These are phyloP conservation scores for Lomographa bimaculata DNA, from an alignment of 2,888 invertebrate species.

Conservation along the genomic window DNA sequence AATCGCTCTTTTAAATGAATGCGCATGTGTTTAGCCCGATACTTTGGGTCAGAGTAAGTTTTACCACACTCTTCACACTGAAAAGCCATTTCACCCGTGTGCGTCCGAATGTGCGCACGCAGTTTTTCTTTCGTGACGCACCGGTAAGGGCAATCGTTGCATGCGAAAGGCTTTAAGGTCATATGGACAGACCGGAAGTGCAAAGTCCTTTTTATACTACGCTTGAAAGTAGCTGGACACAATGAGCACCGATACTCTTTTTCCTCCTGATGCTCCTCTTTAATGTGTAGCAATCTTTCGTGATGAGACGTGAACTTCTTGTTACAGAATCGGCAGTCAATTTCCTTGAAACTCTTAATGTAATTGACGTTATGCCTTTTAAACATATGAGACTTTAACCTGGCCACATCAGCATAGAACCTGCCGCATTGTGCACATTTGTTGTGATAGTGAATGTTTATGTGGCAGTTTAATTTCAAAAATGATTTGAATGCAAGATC, in stretches of 20 bases:
- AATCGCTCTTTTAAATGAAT: conserved; percentile 38
- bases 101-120: conserved; percentile 33
- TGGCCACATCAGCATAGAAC: neutral
- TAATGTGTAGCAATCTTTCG: neutral
- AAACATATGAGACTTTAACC: neutral
- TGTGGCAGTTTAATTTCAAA: neutral
- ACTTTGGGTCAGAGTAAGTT: conserved; percentile 34
- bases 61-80: conserved; percentile 57
- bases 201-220: conserved; percentile 1
- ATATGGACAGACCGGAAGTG: conserved; percentile 2
- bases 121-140: neutral
- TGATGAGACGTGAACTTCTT: neutral
- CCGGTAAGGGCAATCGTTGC: conserved; percentile 2
- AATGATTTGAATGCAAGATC: neutral
- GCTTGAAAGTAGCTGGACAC: conserved; percentile 4
- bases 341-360: no score
- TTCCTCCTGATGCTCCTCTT: conserved; percentile 1
- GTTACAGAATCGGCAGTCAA: conserved; percentile 1
- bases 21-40: conserved; percentile 38
- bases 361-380: neutral
- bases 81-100: conserved; percentile 52
- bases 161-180: neutral
- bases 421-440: neutral
- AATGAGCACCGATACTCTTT: conserved; percentile 9
- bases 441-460: conserved; percentile 2